Evolutionary conservation across 2,797 vertebrate species (phyloP).

Genomic region (Sebastes cheni): DNA sequence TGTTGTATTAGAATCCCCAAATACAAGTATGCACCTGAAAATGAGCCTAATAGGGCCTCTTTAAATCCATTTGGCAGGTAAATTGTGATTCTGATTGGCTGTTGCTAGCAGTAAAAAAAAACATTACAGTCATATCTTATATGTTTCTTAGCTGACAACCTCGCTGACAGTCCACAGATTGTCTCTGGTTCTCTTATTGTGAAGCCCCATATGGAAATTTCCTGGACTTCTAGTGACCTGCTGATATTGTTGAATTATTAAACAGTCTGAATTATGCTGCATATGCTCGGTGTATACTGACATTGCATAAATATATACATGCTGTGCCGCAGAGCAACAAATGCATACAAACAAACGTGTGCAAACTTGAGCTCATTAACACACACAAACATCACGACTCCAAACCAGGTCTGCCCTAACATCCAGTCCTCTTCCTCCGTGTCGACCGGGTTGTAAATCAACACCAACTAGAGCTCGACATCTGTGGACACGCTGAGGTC

Average conservation of each 20-base stretch:
- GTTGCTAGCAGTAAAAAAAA: neutral
- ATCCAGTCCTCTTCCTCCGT: neutral
- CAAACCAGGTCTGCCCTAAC: neutral
- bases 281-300: neutral
- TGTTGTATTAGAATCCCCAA: too few relatives aligned
- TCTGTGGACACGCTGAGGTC: conserved; percentile 5
- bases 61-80: neutral
- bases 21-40: too few relatives aligned
- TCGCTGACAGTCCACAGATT: too few relatives aligned
- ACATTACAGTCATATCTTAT: too few relatives aligned
- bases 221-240: neutral
- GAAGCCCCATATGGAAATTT: neutral
- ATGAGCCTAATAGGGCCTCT: too few relatives aligned
- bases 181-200: neutral
- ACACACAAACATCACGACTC: neutral
- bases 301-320: neutral
- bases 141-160: neutral
- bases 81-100: neutral
- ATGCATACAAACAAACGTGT: neutral
- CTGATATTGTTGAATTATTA: conserved; percentile 16
- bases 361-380: conserved; percentile 8
- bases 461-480: conserved; percentile 22
- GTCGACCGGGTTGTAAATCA: conserved; percentile 3
- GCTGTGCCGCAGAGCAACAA: neutral
- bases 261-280: neutral